Evolutionary conservation across 2,113 vertebrate genomes (phyloP).

Genomic region (Chionis minor): DNA sequence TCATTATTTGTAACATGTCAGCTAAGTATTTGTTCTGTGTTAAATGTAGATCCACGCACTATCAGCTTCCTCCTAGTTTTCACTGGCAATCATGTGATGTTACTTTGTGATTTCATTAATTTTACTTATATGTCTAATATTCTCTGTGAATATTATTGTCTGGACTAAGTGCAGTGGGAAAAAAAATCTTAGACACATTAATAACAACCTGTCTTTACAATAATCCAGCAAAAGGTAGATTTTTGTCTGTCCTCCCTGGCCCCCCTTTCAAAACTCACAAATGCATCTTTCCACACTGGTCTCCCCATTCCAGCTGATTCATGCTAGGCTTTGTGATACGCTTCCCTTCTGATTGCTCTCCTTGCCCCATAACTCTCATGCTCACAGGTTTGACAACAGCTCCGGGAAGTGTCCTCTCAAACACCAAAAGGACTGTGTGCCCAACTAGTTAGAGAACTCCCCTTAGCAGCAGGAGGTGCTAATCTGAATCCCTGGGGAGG

Average conservation of each 20-base stretch:
- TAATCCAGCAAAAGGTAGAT: background rate
- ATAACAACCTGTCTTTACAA: background rate
- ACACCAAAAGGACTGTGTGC: background rate
- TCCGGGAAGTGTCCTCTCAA: background rate
- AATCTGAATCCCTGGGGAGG: background rate
- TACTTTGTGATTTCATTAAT: background rate
- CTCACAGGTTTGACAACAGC: background rate
- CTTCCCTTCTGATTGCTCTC: background rate
- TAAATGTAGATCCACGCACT: background rate
- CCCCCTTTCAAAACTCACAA: background rate
- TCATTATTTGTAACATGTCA: background rate
- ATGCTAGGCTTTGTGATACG: background rate
- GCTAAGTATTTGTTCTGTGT: background rate
- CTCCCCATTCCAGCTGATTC: background rate
- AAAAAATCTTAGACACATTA: background rate
- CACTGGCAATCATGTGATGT: background rate
- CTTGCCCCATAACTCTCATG: fast-evolving
- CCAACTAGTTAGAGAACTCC: background rate
- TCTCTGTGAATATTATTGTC: background rate
- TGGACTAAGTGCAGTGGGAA: background rate
- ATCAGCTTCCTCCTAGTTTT: background rate
- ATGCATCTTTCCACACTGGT: fast-evolving
- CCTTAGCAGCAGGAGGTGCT: background rate
- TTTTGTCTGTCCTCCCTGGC: background rate
- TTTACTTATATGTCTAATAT: background rate